These are phyloP conservation scores for Lochmaea crataegi DNA, from an alignment of 2,888 invertebrate genomes.

Conservation along the genomic window DNA sequence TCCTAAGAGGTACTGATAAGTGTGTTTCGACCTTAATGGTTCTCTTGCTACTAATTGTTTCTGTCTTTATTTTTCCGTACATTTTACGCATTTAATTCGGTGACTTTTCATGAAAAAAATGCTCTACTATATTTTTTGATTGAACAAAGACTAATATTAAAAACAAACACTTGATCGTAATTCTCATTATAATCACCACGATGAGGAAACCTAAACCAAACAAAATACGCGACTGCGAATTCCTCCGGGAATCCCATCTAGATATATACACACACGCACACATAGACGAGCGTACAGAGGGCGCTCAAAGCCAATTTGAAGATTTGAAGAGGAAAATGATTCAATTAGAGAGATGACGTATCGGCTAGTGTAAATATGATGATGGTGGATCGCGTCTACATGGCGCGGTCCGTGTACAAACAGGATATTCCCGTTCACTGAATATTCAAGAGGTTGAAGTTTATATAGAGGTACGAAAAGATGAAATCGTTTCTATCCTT, in stretches of 20 bases:
- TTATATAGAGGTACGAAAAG: not conserved
- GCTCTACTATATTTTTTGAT: too few relatives aligned
- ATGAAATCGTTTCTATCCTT: not conserved
- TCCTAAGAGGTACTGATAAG: too few relatives aligned
- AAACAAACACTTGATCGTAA: constrained; percentile 19
- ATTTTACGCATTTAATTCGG: too few relatives aligned
- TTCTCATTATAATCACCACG: constrained; percentile 13
- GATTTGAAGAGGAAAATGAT: constrained; percentile 51
- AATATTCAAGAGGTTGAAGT: constrained; percentile 1
- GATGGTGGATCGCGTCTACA: constrained; percentile 38
- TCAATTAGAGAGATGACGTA: constrained; percentile 54
- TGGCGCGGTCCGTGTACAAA: constrained; percentile 21
- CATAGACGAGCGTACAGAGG: constrained; percentile 4
- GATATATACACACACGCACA: constrained; percentile 31
- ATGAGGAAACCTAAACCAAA: constrained; percentile 18
- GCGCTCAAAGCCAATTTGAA: constrained; percentile 53
- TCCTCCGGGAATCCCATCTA: constrained; percentile 37
- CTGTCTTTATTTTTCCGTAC: too few relatives aligned
- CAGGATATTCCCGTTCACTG: not conserved
- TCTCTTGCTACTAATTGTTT: too few relatives aligned
- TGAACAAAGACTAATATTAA: not conserved
- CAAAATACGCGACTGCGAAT: constrained; percentile 12
- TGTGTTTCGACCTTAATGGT: too few relatives aligned
- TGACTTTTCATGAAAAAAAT: too few relatives aligned
- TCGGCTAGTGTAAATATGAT: constrained; percentile 49